Conservation (phyloP, 2,797 vertebrate species). For the Aphelocoma californica region DNA sequence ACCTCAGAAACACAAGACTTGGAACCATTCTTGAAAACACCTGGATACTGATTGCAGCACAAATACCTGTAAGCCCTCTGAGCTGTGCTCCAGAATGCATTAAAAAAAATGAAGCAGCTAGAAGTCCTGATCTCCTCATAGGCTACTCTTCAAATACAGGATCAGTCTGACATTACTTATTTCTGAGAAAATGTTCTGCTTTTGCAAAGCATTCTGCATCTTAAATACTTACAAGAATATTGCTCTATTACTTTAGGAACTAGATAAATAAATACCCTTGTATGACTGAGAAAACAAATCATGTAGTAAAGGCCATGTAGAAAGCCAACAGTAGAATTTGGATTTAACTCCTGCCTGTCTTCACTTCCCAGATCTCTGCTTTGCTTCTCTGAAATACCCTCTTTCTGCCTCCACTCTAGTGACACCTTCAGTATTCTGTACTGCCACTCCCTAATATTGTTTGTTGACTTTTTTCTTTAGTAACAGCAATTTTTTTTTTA, state of each 20-base stretch:
- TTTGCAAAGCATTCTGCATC: not conserved
- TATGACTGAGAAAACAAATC: not conserved
- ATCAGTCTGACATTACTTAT: not conserved
- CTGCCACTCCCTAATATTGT: not conserved
- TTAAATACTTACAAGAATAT: not conserved
- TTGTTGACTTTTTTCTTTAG: not conserved
- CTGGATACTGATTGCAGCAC: not conserved
- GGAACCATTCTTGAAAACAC: not conserved
- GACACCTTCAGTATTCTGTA: not conserved
- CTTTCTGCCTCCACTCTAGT: not conserved
- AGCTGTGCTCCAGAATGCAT: not conserved
- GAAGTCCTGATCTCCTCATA: not conserved
- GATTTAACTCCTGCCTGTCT: not conserved
- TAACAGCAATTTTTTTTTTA: not conserved
- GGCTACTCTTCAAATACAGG: not conserved
- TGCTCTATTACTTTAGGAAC: not conserved
- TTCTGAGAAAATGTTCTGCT: not conserved
- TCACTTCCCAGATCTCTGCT: not conserved
- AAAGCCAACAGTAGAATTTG: not conserved
- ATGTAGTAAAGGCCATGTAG: not conserved
- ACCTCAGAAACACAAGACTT: not conserved
- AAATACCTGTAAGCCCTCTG: not conserved
- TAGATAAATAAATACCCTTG: not conserved
- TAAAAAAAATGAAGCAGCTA: not conserved
- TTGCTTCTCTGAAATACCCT: not conserved